A percentile compares a stretch with the other conserved stretches of the same genome.
phyloP scores from a whole-genome alignment of 2,888 invertebrate genomes.

The Morpho deidamia region DNA sequence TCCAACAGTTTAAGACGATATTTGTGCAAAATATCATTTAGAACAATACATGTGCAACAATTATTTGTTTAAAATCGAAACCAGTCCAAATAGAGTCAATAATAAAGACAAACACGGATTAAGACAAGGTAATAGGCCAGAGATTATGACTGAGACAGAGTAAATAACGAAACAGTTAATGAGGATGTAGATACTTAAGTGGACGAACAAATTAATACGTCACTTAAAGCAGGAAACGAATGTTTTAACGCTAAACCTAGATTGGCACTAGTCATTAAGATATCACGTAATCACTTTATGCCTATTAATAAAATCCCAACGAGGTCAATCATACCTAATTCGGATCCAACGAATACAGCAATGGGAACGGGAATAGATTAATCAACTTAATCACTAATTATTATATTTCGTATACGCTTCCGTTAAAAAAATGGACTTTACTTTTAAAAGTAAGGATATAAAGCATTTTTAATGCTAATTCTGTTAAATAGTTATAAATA shows the following conservation, averaged over 20 bases:
- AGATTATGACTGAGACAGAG: slow-evolving; percentile 48
- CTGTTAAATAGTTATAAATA: background rate
- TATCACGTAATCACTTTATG: slow-evolving; percentile 14
- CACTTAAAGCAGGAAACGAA: slow-evolving; percentile 69
- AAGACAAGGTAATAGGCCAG: slow-evolving; percentile 18
- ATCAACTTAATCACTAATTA: background rate
- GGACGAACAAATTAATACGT: slow-evolving; percentile 62
- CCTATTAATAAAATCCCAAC: slow-evolving; percentile 19
- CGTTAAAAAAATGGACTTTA: background rate
- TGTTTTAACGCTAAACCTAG: slow-evolving; percentile 67
- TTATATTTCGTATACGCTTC: background rate
- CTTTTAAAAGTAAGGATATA: background rate
- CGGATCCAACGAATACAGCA: too few relatives aligned
- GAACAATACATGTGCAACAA: too few relatives aligned
- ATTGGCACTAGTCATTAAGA: slow-evolving; percentile 44
- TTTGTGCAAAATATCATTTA: too few relatives aligned
- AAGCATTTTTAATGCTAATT: background rate
- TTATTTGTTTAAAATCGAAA: too few relatives aligned
- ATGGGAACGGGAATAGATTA: background rate
- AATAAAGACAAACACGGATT: slow-evolving; percentile 3
- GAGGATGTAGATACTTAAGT: slow-evolving; percentile 73
- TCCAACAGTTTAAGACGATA: too few relatives aligned
- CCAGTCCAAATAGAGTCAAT: background rate
- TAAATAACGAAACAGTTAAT: slow-evolving; percentile 68
- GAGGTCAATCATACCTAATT: slow-evolving; percentile 10